A percentile compares a stretch with the other conserved stretches of the same genome.
Evolutionary conservation across 2,113 vertebrate genomes (phyloP).

Genomic region (Lophius piscatorius): DNA sequence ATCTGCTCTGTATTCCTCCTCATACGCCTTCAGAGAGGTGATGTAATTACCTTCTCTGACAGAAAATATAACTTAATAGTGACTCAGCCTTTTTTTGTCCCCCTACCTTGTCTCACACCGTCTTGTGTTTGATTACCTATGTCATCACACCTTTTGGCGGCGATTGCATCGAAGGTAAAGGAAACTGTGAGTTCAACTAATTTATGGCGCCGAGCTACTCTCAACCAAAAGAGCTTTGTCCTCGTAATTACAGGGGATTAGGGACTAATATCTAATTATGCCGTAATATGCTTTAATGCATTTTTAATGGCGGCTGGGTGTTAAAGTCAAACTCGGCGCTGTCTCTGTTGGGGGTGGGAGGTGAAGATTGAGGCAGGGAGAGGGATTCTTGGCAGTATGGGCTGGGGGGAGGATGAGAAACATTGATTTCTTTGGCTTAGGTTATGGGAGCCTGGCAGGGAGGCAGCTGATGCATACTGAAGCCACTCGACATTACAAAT

Average conservation of each 20-base stretch:
- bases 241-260: conserved; percentile 77
- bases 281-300: conserved; percentile 81
- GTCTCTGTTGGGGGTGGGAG: conserved; percentile 47
- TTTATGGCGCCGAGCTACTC: conserved; percentile 45
- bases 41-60: conserved; percentile 31
- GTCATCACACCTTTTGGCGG: conserved; percentile 43
- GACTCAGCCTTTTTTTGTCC: conserved; percentile 1
- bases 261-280: conserved; percentile 81
- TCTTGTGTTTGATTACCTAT: conserved; percentile 40
- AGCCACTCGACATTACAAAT: conserved; percentile 50
- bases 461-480: conserved; percentile 62
- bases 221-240: conserved; percentile 54
- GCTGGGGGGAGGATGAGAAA: conserved; percentile 53
- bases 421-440: conserved; percentile 70
- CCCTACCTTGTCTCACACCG: not conserved
- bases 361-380: conserved; percentile 39
- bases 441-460: conserved; percentile 48
- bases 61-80: conserved; percentile 31
- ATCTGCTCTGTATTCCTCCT: conserved; percentile 20
- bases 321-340: conserved; percentile 61
- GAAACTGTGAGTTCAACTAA: conserved; percentile 69
- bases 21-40: conserved; percentile 20
- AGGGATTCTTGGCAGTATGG: conserved; percentile 53
- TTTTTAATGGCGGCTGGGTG: conserved; percentile 80
- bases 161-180: conserved; percentile 53